Evolutionary conservation across 2,888 invertebrate species (phyloP), one percentile per base, ranked within the genome.

Genomic region (Octodonta nipae): DNA sequence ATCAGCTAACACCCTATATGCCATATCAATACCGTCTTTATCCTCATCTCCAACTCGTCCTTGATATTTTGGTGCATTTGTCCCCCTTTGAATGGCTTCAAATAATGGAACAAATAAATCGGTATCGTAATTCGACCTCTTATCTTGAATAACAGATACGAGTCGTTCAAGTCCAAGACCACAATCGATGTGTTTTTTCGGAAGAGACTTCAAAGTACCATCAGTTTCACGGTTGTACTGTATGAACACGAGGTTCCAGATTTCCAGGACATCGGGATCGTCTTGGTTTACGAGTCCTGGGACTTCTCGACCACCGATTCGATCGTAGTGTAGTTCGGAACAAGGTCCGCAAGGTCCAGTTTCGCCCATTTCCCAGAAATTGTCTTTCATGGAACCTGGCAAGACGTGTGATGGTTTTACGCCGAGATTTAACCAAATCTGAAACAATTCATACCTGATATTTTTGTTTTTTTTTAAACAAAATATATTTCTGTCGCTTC

Each of bases 311-410:
- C 73, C 81, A 14, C 96, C 96, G 54, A 95, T 91, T 43, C 96
- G 76, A 63, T 99, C 96, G 65, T 78, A 99, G 66, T 99, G 98
- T 44, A 99, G 73, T 67, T 99, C 98, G 11, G 96, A 93, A 60
- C 98, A 99, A 3, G 98, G 98, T 0, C 98, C 98, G 67, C 98
- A 98, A 2, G 98, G 98, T 0, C 98, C 98, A 7, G 92, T 92
- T 58, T 99, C 96, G 15, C 98, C 98, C 98, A 99, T 99, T 70
- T 96, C 96, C 98, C 98, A 99, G 66, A 99, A 99, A 60, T 99
- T 99, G 56, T 99, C 95, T 39, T 61, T 61, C 47, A 80, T 70
- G 27, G 68, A 68, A 12, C 61, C 77, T 15, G 85, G 84, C 38
- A 85, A 54, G 34, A 86, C 73, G 54, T 85, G 84, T 15, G 75